phyloP scores from a whole-genome alignment of 2,888 invertebrate species.

The Drosophila mayaguana region DNA sequence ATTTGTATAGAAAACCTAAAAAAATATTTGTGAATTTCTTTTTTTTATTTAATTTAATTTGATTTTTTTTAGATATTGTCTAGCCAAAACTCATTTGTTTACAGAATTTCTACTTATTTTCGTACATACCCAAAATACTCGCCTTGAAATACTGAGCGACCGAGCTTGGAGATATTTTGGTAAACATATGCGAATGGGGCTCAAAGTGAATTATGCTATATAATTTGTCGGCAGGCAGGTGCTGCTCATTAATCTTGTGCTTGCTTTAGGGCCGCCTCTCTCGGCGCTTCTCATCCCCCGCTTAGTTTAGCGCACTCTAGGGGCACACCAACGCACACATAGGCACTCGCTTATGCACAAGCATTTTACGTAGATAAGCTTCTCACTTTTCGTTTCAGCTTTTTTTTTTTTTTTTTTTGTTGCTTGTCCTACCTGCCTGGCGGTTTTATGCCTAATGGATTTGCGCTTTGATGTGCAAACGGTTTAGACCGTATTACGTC shows the following conservation, averaged over 20 bases:
- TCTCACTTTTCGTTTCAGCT: conserved; percentile 36
- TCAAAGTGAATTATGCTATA: conserved; percentile 73
- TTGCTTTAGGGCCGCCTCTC: conserved; percentile 50
- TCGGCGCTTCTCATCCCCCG: conserved; percentile 38
- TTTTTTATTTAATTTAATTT: neutral
- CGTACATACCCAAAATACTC: neutral
- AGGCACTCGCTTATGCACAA: conserved; percentile 18
- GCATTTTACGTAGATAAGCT: conserved; percentile 36
- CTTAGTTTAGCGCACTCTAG: conserved; percentile 57
- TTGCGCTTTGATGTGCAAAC: conserved; percentile 75
- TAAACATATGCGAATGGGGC: conserved; percentile 52
- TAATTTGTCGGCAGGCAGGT: conserved; percentile 77
- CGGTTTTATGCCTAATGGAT: conserved; percentile 71
- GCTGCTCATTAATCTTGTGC: conserved; percentile 74
- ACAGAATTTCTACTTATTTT: neutral
- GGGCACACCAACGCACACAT: conserved; percentile 9
- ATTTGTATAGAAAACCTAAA: neutral
- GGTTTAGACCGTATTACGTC: conserved; percentile 49
- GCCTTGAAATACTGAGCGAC: conserved; percentile 1
- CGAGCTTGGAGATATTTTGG: conserved; percentile 24
- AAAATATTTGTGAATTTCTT: neutral
- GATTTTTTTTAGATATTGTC: neutral
- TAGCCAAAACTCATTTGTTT: conserved; percentile 5
- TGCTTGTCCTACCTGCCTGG: conserved; percentile 17
- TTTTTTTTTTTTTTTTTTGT: conserved; percentile 5